Base-by-base conservation (phyloP, 2,797 vertebrate genomes). In the Acropternis orthonyx region DNA sequence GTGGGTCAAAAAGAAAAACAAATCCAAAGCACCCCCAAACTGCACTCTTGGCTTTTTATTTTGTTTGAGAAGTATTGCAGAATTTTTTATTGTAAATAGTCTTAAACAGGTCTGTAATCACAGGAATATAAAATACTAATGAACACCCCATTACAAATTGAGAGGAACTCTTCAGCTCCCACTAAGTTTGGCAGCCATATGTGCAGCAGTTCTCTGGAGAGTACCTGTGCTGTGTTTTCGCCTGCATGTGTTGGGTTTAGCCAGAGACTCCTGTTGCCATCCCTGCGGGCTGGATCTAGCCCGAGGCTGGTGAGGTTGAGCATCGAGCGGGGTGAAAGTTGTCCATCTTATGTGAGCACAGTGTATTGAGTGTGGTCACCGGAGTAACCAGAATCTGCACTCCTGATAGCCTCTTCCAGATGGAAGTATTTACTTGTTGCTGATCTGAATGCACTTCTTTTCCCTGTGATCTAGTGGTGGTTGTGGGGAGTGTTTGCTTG, bases 401-500 rank as follows among this genome's bases (percentile, higher is more conserved):
- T 68, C 27, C 65, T 79, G 66, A 20, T 14, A 20, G 43, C 75
- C 34, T 54, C 65, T 92, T 43, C 51, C 67, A 30, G 5, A 27
- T 81, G 73, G 46, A 62, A 54, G 37, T n/a, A 10, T 28, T 65
- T 44, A 32, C 20, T 65, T 41, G 14, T 76, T 62, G 51, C 67
- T 44, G 32, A 46, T 89, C 32, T 22, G 56, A 76, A 52, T 1
- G 5, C 1, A 2, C 37, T 63, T 10, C 71, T 93, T 88, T 4
- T 0, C 26, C 17, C 21, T 34, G 2, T 0, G 0, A 58, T 77
- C 37, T 36, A n/a, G 65, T 2, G 65, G n/a, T 5, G 7, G 46
- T 41, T 83, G 49, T 55, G 65, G 1, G 32, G 39, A 66, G 8
- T 2, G 3, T 48, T 75, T 65, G 58, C 41, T 61, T 85, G 68